phyloP scores from a whole-genome alignment of 2,113 vertebrate genomes.

The Pollachius pollachius region DNA sequence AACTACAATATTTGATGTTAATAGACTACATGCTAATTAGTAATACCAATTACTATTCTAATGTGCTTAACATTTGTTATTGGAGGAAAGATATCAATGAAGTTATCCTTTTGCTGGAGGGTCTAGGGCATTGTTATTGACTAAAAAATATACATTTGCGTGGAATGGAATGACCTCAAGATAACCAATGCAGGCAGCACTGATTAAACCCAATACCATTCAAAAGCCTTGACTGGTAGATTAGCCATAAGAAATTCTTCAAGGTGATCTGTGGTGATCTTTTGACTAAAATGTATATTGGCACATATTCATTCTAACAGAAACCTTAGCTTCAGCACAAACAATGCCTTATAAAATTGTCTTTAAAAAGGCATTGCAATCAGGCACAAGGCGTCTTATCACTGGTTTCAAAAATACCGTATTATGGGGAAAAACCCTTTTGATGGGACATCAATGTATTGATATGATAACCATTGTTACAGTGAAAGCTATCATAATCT shows the following conservation, averaged over 20 bases:
- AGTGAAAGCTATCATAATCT: conserved; percentile 3
- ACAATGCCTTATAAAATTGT: not conserved
- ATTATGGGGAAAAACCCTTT: not conserved
- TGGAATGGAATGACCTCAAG: conserved; percentile 14
- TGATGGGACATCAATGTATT: conserved; percentile 12
- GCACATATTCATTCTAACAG: not conserved
- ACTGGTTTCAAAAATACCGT: not conserved
- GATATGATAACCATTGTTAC: conserved; percentile 24
- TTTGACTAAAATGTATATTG: conserved; percentile 19
- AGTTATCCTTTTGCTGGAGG: not conserved
- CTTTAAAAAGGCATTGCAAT: conserved; percentile 3
- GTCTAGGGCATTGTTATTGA: conserved; percentile 15
- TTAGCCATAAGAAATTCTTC: conserved; percentile 3
- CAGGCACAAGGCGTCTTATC: not conserved
- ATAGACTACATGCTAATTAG: not conserved
- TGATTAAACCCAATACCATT: conserved; percentile 8
- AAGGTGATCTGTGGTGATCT: not conserved
- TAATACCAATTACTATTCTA: not conserved
- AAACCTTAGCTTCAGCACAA: not conserved
- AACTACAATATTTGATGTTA: not conserved
- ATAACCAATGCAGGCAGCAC: conserved; percentile 17
- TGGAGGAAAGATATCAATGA: not conserved
- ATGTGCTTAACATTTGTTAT: not conserved
- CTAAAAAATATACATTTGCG: conserved; percentile 4
- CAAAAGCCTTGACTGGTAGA: conserved; percentile 23